These are phyloP conservation scores for Barnardius zonarius DNA, from an alignment of 2,113 vertebrate species.

Conservation along the genomic window DNA sequence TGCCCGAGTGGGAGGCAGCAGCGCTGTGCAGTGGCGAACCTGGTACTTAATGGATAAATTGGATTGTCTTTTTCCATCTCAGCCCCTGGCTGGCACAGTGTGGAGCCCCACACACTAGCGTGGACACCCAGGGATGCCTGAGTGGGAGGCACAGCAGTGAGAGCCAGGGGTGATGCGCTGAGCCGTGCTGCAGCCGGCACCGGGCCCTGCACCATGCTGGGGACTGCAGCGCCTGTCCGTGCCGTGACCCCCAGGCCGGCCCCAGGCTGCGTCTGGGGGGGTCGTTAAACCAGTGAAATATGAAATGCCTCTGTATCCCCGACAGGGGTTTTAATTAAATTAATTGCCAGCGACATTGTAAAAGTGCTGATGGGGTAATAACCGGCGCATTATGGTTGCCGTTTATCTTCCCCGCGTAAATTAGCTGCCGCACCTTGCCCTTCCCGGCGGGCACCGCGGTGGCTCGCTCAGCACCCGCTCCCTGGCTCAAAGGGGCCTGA, in stretches of 20 bases:
- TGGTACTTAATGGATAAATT: neutral
- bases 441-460: neutral
- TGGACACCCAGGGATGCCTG: neutral
- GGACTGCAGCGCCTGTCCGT: neutral
- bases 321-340: conserved; percentile 83
- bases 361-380: conserved; percentile 81
- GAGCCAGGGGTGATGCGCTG: neutral
- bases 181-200: neutral
- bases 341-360: conserved; percentile 77
- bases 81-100: neutral
- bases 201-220: neutral
- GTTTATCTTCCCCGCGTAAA: conserved; percentile 66
- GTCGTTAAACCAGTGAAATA: conserved; percentile 76
- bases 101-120: fast-evolving
- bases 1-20: neutral
- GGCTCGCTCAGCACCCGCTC: neutral
- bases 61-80: neutral
- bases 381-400: conserved; percentile 43
- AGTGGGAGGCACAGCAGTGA: neutral
- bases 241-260: neutral
- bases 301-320: conserved; percentile 68
- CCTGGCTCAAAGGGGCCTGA: neutral
- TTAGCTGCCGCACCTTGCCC: conserved; percentile 61
- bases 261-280: neutral
- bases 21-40: neutral